Percentiles rank a stretch among this genome's conserved stretches.
These are phyloP conservation scores for Pipistrellus pygmaeus DNA, from an alignment of 2,797 vertebrate genomes.

Conservation along the genomic window DNA sequence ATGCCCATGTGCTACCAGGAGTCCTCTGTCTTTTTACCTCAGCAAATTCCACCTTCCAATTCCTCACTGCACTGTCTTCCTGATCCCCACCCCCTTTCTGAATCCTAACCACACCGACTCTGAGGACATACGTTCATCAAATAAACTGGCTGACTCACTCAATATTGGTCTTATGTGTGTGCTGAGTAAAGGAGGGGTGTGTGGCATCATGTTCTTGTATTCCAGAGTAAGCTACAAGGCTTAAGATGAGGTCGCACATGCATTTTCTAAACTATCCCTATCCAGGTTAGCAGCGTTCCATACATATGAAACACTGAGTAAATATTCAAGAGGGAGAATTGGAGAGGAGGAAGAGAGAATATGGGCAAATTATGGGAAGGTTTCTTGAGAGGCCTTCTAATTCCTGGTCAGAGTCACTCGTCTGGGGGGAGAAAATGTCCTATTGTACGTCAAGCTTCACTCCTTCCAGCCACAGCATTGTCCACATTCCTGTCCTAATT, in stretches of 20 bases:
- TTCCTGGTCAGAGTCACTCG: conserved; percentile 9
- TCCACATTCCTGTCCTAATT: not conserved
- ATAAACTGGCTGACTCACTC: not conserved
- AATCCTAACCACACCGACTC: not conserved
- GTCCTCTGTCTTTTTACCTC: not conserved
- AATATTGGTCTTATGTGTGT: not conserved
- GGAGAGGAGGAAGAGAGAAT: not conserved
- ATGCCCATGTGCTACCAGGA: not conserved
- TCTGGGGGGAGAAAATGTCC: not conserved
- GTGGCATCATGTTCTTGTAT: not conserved
- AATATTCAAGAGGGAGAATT: conserved; percentile 14
- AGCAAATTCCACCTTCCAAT: not conserved
- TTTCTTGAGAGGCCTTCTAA: not conserved
- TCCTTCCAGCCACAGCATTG: not conserved
- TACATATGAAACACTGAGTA: not conserved
- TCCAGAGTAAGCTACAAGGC: not conserved
- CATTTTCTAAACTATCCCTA: not conserved
- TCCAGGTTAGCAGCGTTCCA: not conserved
- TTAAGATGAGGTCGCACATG: not conserved
- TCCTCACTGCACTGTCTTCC: not conserved
- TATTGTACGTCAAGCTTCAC: conserved; percentile 30
- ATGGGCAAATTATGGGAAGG: not conserved
- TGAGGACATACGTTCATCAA: not conserved
- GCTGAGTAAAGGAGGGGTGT: not conserved
- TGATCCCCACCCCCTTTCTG: not conserved